Base-by-base conservation (phyloP, 2,888 invertebrate genomes). In the Mechanitis messenoides region DNA sequence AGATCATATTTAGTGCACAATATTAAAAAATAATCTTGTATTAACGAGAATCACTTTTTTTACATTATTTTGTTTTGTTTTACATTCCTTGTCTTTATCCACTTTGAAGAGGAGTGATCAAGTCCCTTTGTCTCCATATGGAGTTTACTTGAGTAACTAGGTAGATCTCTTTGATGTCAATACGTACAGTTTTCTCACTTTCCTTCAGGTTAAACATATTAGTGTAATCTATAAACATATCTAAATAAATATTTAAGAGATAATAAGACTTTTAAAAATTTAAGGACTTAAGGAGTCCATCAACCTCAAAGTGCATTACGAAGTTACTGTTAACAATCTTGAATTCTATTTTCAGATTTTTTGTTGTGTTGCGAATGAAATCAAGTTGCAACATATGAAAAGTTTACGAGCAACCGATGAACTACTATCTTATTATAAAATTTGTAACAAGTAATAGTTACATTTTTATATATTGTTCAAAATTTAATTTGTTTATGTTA, bases 51-150 rank as follows among this genome's bases (percentile, higher is more conserved):
- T 81, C 84, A 84, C 83, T 20, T 20, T 20, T 20, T 20, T 20
- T 20, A 20, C 20, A 20, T 20, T 20, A 20, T 20, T 20, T 20
- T 20, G 20, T 20, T 20, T 20, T 20, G 20, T 20, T 20, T 20
- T 20, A 82, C 79, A 77, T 84, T 81, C 74, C 80, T 81, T 77
- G 74, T 74, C 76, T 79, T 78, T 77, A 75, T 77, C 77, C 84
- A 85, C 84, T 84, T 85, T 82, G 80, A 80, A 79, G 73, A 69
- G 56, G 66, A 72, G 78, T 85, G 87, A 86, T 87, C 84, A 85
- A 87, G 86, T 85, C 84, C 80, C 79, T 81, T 80, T 82, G 85
- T 82, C 81, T 77, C 80, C 72, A 69, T 69, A 72, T 70, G 72
- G 70, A 71, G 72, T 73, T 56, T 55, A 59, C 54, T 46, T 11